Evolutionary conservation across 1,140 invertebrate species (phyloP).

Genomic region (Papilio polytes): DNA sequence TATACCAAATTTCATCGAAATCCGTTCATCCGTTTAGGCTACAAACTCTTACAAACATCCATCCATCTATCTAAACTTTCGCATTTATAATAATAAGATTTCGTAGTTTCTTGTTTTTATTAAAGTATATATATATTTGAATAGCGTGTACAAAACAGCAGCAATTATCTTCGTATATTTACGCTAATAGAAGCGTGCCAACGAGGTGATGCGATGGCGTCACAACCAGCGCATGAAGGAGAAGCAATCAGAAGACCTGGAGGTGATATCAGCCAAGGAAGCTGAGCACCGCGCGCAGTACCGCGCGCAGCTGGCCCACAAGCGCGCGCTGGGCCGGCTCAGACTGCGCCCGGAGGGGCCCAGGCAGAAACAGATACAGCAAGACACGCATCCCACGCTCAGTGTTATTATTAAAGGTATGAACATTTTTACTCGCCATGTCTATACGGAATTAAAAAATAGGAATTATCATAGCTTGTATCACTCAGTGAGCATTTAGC

Average conservation of each 20-base stretch:
- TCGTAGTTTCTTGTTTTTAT: no score
- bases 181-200: conserved; percentile 85
- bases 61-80: no score
- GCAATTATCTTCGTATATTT: not conserved
- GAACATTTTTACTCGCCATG: not conserved
- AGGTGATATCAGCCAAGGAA: conserved; percentile 87
- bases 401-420: conserved; percentile 84
- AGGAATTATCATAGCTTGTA: no score
- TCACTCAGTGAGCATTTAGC: no score
- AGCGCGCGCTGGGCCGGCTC: conserved; percentile 85
- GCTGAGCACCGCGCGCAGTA: conserved; percentile 89
- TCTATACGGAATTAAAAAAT: no score
- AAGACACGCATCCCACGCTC: conserved; percentile 79
- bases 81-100: no score
- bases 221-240: conserved; percentile 84
- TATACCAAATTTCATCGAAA: no score
- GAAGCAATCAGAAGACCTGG: conserved; percentile 86
- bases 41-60: no score
- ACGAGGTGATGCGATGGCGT: conserved; percentile 88
- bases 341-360: conserved; percentile 78
- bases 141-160: no score
- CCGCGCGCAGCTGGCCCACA: conserved; percentile 85
- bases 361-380: conserved; percentile 85
- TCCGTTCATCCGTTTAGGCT: no score
- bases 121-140: no score